Base-by-base conservation (phyloP, 2,888 invertebrate species). In the Oegoconia quadripuncta region DNA sequence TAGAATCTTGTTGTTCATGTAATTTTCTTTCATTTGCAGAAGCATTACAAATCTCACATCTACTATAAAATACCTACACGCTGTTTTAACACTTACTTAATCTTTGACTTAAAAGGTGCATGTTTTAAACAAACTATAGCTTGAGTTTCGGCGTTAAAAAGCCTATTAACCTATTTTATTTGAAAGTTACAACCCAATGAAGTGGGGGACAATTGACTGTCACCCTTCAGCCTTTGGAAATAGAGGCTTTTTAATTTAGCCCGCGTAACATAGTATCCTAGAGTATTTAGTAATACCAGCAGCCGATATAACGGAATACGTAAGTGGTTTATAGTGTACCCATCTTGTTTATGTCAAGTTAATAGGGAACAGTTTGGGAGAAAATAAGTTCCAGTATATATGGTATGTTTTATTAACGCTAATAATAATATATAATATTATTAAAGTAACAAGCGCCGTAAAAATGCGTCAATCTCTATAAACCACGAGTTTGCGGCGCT, bases 151-250 rank as follows among this genome's bases (percentile, higher is more conserved):
- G 74, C 69, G 78, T 77, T 81, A 82, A 82, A 81, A 77, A 70
- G 71, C 70, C 77, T 79, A 82, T 83, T 83, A 83, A 80, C 82
- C 82, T 74, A 82, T 79, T 78, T 83, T 68, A 79, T 79, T 79
- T 72, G 76, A 81, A 78, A 82, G 80, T 78, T 66, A 64, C 68
- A 61, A 56, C 61, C 50, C 55, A 56, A 25, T 41, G 47, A 34
- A 3, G 20, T 38, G n/a, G 7, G 14, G 6, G 26, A 16, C 32
- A 18, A 30, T 25, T 41, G 26, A 58, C 39, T 53, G 40, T 51
- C 12, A 34, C 33, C 55, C 50, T 43, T 68, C 55, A 36, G 0
- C 3, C 27, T 13, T 5, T 12, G 3, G 16, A 1, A 13, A 27
- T 50, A 50, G 44, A 49, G 39, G 28, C 20, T 27, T 31, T 38